These are phyloP conservation scores for Diprion similis DNA, from an alignment of 1,140 invertebrate species.

Conservation along the genomic window DNA sequence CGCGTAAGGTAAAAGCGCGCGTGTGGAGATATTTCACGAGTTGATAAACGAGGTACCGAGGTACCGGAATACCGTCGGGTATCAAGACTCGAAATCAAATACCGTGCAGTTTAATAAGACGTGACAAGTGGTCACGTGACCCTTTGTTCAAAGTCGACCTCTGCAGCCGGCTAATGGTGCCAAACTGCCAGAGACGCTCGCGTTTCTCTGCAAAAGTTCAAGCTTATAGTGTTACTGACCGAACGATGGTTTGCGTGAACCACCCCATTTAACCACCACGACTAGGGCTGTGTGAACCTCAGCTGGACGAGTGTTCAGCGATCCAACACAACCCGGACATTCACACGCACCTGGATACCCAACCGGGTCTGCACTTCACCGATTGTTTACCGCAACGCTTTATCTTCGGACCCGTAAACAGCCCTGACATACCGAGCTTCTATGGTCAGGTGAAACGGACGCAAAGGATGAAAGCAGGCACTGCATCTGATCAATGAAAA, in stretches of 20 bases:
- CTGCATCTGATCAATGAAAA: too few relatives aligned
- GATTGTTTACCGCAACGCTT: too few relatives aligned
- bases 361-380: too few relatives aligned
- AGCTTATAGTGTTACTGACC: slow-evolving; percentile 33
- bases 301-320: too few relatives aligned
- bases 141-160: slow-evolving; percentile 30
- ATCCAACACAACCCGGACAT: too few relatives aligned
- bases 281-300: not conserved
- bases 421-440: too few relatives aligned
- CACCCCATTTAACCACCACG: slow-evolving; percentile 24
- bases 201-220: not conserved
- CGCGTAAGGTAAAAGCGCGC: too few relatives aligned
- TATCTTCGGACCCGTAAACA: too few relatives aligned
- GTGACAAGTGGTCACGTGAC: slow-evolving; percentile 51
- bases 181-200: slow-evolving; percentile 5
- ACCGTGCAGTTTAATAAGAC: slow-evolving; percentile 51
- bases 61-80: slow-evolving; percentile 38
- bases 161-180: slow-evolving; percentile 25
- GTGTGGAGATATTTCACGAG: too few relatives aligned
- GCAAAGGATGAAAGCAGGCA: too few relatives aligned
- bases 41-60: not conserved
- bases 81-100: slow-evolving; percentile 43
- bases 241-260: slow-evolving; percentile 43
- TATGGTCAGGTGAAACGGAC: too few relatives aligned
- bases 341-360: too few relatives aligned